A percentile compares a stretch with the other conserved stretches of the same genome.
Conservation (phyloP, 2,797 vertebrate genomes). For the Gallinago solitaria region DNA sequence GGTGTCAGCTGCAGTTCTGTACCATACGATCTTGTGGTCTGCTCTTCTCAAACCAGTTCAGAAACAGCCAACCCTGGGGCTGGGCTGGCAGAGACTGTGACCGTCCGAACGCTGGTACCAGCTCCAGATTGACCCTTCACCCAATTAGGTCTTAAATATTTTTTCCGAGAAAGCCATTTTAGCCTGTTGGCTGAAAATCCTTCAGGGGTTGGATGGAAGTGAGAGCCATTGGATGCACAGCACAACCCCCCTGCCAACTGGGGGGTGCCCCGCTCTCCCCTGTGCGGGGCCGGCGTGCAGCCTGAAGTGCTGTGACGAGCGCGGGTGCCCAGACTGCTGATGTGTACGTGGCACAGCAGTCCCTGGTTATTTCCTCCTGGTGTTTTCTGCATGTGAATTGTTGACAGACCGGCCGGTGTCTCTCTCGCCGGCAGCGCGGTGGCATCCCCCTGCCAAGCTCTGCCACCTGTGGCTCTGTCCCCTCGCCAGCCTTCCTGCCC, state of each 20-base stretch:
- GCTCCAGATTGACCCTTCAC: not conserved
- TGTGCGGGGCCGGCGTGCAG: not conserved
- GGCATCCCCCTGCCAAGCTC: constrained; percentile 29
- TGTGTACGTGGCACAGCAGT: not conserved
- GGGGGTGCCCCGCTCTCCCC: not conserved
- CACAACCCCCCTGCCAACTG: not conserved
- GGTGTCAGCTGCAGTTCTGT: not conserved
- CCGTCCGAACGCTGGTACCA: not conserved
- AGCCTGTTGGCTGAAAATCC: not conserved
- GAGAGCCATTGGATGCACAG: not conserved
- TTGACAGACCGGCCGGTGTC: not conserved
- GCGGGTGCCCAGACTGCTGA: not conserved
- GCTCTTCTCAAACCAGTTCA: not conserved
- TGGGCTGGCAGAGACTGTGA: not conserved
- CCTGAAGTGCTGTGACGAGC: not conserved
- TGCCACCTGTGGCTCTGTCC: constrained; percentile 55
- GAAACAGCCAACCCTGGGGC: not conserved
- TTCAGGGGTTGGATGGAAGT: not conserved
- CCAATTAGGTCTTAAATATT: not conserved
- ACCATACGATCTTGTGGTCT: not conserved
- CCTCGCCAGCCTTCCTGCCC: constrained; percentile 43
- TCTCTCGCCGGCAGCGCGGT: not conserved
- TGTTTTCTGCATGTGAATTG: not conserved
- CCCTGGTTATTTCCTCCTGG: not conserved
- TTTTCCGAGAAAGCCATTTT: not conserved